Conservation (phyloP, 2,888 invertebrate species). For the Drosophila testacea region DNA sequence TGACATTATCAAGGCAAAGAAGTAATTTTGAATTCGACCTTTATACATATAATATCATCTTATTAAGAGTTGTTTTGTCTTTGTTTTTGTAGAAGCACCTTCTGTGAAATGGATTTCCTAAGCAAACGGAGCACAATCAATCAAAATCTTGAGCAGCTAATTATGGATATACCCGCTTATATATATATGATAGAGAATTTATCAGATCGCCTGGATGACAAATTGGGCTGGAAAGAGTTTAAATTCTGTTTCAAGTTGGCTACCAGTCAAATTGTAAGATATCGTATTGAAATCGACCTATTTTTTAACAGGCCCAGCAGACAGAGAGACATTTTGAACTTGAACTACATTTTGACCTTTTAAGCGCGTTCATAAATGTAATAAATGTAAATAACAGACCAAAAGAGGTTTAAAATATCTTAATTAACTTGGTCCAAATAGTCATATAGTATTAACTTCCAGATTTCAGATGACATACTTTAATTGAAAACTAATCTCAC, state of each 20-base stretch:
- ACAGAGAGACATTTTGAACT: too few species aligned
- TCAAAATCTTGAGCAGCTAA: conserved; percentile 88
- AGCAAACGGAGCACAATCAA: conserved; percentile 88
- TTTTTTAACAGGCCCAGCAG: too few species aligned
- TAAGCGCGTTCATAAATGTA: too few species aligned
- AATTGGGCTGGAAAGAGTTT: conserved; percentile 88
- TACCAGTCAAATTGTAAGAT: conserved; percentile 88
- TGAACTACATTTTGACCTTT: too few species aligned
- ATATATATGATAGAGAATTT: conserved; percentile 88
- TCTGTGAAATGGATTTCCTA: conserved; percentile 87
- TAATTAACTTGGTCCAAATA: too few species aligned
- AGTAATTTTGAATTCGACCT: conserved; percentile 52
- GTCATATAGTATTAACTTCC: too few species aligned
- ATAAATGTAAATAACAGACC: too few species aligned
- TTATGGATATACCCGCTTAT: conserved; percentile 88
- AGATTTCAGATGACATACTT: too few species aligned
- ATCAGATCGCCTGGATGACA: conserved; percentile 88
- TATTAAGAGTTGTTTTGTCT: neutral
- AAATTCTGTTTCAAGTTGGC: conserved; percentile 88
- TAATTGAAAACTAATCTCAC: too few species aligned
- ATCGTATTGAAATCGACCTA: too few species aligned
- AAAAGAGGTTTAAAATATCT: too few species aligned
- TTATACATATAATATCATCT: too few species aligned
- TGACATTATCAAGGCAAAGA: conserved; percentile 82
- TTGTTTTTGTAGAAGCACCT: conserved; percentile 86